Evolutionary conservation across 2,888 invertebrate genomes (phyloP), one percentile per base, ranked within the genome.

Genomic region (Drosophila histrio): DNA sequence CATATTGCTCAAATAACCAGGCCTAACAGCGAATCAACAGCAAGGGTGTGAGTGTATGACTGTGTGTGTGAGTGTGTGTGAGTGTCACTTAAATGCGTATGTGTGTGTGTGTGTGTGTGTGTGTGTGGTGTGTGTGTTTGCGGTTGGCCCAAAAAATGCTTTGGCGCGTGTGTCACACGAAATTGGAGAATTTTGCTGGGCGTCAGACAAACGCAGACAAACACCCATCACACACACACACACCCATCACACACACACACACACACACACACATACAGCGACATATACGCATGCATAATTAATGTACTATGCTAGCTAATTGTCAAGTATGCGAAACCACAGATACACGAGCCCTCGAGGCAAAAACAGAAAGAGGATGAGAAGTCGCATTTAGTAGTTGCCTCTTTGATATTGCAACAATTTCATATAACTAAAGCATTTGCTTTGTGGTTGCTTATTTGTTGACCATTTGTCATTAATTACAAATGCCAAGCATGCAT

Each of bases 321-420:
- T 87, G 86, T 87, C 73, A 77, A 82, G 76, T 66, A 86, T 68
- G 73, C 61, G 67, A 68, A 60, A 59, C 78, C 70, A 43, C 74
- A 78, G 69, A 57, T 38, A 76, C 72, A 64, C 19, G 52, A 69
- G 17, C 38, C 28, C n/a, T 17, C 11, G 11, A 26, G 59, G 36
- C 52, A 43, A 19, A 26, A 21, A n/a, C 8, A 15, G 15, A 22
- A 19, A 47, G 17, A 36, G 36, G 13, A 30, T 11, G 11, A 49
- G 34, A n/a, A 9, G 15, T 17, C 22, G 26, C 44, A 36, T 17
- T 52, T 19, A 21, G 26, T 6, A 13, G 15, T 72, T 80, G 84
- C 69, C 87, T 28, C 26, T 88, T 80, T 74, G 87, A 83, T 59
- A 85, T 61, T 79, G 85, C 77, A 85, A 68, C 77, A 72, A 64